These are phyloP conservation scores for Steinernema carpocapsae DNA, from an alignment of 2,888 invertebrate species.

Conservation along the genomic window DNA sequence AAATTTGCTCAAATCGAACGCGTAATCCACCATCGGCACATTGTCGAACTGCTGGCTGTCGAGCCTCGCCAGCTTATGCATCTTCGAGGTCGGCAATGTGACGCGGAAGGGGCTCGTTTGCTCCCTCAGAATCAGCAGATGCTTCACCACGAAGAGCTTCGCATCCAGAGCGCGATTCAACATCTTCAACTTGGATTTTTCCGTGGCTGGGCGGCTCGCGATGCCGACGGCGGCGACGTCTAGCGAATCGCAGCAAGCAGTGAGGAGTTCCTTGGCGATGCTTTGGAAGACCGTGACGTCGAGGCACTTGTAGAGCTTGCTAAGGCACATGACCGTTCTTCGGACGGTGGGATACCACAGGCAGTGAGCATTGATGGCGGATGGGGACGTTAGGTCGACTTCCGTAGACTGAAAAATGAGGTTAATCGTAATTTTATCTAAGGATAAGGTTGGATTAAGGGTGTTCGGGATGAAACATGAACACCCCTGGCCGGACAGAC, in stretches of 20 bases:
- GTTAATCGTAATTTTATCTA: too few species aligned
- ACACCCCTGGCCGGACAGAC: too few species aligned
- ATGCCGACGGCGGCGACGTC: slow-evolving; percentile 83
- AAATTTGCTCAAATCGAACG: slow-evolving; percentile 89
- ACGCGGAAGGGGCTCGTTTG: slow-evolving; percentile 94
- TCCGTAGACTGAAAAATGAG: neutral
- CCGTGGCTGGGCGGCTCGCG: neutral
- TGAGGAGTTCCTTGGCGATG: slow-evolving; percentile 91
- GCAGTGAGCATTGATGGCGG: slow-evolving; percentile 94
- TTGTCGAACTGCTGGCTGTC: slow-evolving; percentile 14
- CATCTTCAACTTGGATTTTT: slow-evolving; percentile 43
- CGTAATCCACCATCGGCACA: slow-evolving; percentile 86
- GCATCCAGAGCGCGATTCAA: slow-evolving; percentile 80
- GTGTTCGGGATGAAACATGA: too few species aligned
- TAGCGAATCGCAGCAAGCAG: slow-evolving; percentile 88
- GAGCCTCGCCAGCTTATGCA: slow-evolving; percentile 5
- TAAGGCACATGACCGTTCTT: slow-evolving; percentile 89
- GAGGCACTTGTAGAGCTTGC: slow-evolving; percentile 87
- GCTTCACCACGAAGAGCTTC: slow-evolving; percentile 95
- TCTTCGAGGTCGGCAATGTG: neutral
- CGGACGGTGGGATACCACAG: slow-evolving; percentile 99
- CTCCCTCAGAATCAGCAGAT: slow-evolving; percentile 90
- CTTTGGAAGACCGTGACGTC: slow-evolving; percentile 88
- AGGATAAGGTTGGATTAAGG: too few species aligned
- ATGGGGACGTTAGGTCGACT: slow-evolving; percentile 28